Evolutionary conservation across 1,140 invertebrate species (phyloP), one percentile per base, ranked within the genome.

Genomic region (Drosophila sp.): DNA sequence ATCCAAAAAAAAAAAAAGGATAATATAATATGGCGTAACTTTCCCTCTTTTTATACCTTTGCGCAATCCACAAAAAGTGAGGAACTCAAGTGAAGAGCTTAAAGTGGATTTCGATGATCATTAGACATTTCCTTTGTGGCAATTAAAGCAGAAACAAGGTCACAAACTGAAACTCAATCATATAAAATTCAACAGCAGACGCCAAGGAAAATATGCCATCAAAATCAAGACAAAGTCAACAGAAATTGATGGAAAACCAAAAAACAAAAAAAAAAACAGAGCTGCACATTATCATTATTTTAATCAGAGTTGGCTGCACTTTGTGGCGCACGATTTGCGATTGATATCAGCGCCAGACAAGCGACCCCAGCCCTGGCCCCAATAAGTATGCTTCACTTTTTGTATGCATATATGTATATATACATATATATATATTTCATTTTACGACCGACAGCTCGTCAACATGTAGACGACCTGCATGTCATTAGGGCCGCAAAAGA

Each of bases 271-370:
- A 6, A 5, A 38, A 36, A 71, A 71, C 29, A 16, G 48, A 66
- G 18, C 38, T 54, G 56, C 18, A 72, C 71, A 76, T 78, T 76
- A 76, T 64, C 83, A 67, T 71, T 76, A 86, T 81, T 87, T 81
- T 87, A 86, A 87, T 78, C 78, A 87, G 62, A 74, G 72, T 29
- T 76, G 59, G 57, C 80, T 63, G 61, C 77, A 67, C 71, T 59
- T 58, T 63, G 75, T 62, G 57, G n/a, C 62, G 36, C 66, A 59
- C 53, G 40, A 66, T 62, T 67, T 78, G 61, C 70, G 78, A 86
- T 87, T 72, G 71, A 74, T 70, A 78, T 75, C 67, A 54, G 9
- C 16, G 25, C 38, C 64, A 74, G 58, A 67, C 70, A 14, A 32
- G 43, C 45, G 46, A 8, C 53, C 29, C 16, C 7, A n/a, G 9